phyloP scores from a whole-genome alignment of 2,797 vertebrate species.

The Sebastes baramenuke region DNA sequence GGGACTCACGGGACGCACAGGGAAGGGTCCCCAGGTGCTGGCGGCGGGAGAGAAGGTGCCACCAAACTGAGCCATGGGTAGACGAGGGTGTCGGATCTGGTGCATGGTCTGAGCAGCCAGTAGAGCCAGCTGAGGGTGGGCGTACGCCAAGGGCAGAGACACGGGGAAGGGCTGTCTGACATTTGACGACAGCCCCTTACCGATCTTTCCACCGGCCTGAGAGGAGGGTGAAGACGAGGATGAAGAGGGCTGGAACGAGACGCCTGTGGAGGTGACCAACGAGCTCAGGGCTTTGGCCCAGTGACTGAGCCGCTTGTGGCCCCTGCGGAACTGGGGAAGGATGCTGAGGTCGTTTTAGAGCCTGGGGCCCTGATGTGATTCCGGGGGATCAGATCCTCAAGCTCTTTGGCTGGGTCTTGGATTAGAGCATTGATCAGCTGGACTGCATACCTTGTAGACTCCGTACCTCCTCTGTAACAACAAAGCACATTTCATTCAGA shows the following conservation, averaged over 20 bases:
- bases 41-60: constrained; percentile 95
- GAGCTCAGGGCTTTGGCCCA: constrained; percentile 90
- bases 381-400: constrained; percentile 98
- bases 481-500: constrained; percentile 4
- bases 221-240: constrained; percentile 83
- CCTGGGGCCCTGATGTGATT: constrained; percentile 96
- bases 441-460: constrained; percentile 96
- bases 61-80: constrained; percentile 98
- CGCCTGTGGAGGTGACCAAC: constrained; percentile 87
- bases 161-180: constrained; percentile 94
- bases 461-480: constrained; percentile 91
- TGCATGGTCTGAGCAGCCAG: constrained; percentile 98
- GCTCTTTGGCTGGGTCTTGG: constrained; percentile 99
- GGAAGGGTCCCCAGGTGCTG: constrained; percentile 98
- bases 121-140: constrained; percentile 96
- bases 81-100: constrained; percentile 96
- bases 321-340: constrained; percentile 89
- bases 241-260: constrained; percentile 90
- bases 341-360: constrained; percentile 83
- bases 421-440: constrained; percentile 99
- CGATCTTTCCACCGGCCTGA: constrained; percentile 89
- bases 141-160: constrained; percentile 94
- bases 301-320: constrained; percentile 86
- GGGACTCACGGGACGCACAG: constrained; percentile 96
- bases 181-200: constrained; percentile 90